These are phyloP conservation scores for Petrocephalus sullivani DNA, from an alignment of 2,797 vertebrate species.

Conservation along the genomic window DNA sequence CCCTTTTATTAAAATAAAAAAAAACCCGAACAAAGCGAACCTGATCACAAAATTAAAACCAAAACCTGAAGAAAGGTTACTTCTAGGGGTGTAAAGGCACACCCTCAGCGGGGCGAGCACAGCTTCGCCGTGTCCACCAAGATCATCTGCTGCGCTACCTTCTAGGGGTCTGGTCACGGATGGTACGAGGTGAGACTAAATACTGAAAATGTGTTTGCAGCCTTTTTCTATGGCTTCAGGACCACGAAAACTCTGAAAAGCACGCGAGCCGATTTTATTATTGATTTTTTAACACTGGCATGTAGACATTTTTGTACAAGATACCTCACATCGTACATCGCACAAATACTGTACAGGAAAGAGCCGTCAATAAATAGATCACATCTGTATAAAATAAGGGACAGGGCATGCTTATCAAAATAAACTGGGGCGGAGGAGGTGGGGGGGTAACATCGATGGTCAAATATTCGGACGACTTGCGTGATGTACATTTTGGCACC, in stretches of 20 bases:
- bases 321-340: slow-evolving; percentile 46
- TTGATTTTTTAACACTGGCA: slow-evolving; percentile 52
- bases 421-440: neutral
- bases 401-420: slow-evolving; percentile 34
- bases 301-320: slow-evolving; percentile 47
- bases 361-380: slow-evolving; percentile 64
- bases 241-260: slow-evolving; percentile 15
- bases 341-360: slow-evolving; percentile 55
- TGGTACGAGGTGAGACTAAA: neutral
- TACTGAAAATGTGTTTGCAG: slow-evolving; percentile 1
- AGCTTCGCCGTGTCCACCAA: neutral
- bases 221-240: neutral
- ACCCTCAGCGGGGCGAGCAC: neutral
- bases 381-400: slow-evolving; percentile 48
- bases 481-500: slow-evolving; percentile 62
- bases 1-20: neutral
- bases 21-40: neutral
- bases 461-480: slow-evolving; percentile 19
- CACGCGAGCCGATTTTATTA: slow-evolving; percentile 44
- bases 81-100: neutral
- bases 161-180: neutral
- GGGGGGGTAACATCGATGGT: slow-evolving; percentile 20
- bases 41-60: slow-evolving; percentile 8
- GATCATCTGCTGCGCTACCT: neutral
- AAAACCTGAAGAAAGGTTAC: neutral